Percentiles rank a stretch among this genome's conserved stretches.
These are phyloP conservation scores for Halyomorpha halys DNA, from an alignment of 1,140 invertebrate genomes.

Conservation along the genomic window DNA sequence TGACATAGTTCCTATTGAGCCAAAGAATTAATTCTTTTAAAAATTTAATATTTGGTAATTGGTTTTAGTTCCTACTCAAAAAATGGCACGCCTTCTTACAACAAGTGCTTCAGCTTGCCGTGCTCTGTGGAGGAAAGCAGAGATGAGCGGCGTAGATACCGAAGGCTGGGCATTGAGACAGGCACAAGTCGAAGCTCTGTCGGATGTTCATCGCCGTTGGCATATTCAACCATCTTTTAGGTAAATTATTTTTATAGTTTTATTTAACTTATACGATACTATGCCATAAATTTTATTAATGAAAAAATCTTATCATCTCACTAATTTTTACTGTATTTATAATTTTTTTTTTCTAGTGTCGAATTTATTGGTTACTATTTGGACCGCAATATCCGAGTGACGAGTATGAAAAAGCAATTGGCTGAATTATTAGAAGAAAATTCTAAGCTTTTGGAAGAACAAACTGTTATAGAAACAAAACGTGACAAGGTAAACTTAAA, in stretches of 20 bases:
- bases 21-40: too few relatives aligned
- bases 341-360: conserved; percentile 47
- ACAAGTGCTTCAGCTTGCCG: conserved; percentile 82
- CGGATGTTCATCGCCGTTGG: conserved; percentile 84
- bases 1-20: too few relatives aligned
- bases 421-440: conserved; percentile 68
- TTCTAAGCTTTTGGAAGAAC: conserved; percentile 53
- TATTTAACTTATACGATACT: too few relatives aligned
- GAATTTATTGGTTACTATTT: conserved; percentile 92
- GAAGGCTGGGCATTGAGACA: conserved; percentile 66
- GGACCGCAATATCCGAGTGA: conserved; percentile 66
- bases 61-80: conserved; percentile 74
- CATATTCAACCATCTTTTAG: conserved; percentile 77
- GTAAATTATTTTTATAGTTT: conserved; percentile 27
- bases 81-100: conserved; percentile 80
- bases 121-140: conserved; percentile 72
- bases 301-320: too few relatives aligned
- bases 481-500: conserved; percentile 58
- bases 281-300: too few relatives aligned
- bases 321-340: too few relatives aligned
- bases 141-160: conserved; percentile 79
- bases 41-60: conserved; percentile 3
- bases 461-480: conserved; percentile 58
- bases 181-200: conserved; percentile 61
- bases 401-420: conserved; percentile 62